A percentile compares a stretch with the other conserved stretches of the same genome.
Conservation (phyloP, 2,797 vertebrate genomes). For the Brachymystax lenok region DNA sequence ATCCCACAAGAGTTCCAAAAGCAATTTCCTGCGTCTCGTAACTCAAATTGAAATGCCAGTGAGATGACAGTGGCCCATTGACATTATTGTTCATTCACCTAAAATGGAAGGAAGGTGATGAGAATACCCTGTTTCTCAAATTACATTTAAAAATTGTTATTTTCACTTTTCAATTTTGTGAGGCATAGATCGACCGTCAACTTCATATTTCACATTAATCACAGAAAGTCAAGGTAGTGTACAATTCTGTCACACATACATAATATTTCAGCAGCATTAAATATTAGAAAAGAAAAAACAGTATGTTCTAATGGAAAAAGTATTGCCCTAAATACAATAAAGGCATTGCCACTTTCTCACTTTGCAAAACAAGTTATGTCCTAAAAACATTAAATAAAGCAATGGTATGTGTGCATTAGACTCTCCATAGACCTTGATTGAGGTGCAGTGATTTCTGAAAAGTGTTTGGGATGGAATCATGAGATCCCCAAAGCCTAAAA, state of each 20-base stretch:
- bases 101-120: conserved; percentile 38
- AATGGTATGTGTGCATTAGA: not conserved
- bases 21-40: conserved; percentile 64
- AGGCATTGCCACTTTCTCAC: not conserved
- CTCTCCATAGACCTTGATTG: not conserved
- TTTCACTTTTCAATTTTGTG: conserved; percentile 54
- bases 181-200: conserved; percentile 53
- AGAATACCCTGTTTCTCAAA: conserved; percentile 46
- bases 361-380: not conserved
- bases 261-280: conserved; percentile 54
- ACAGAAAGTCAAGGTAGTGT: conserved; percentile 47
- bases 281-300: not conserved
- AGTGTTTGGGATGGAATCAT: not conserved
- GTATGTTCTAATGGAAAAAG: not conserved
- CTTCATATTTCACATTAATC: conserved; percentile 65
- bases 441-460: not conserved
- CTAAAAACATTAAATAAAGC: not conserved
- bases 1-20: conserved; percentile 46
- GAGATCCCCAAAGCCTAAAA: not conserved
- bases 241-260: conserved; percentile 63
- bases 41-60: conserved; percentile 70
- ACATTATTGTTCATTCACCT: conserved; percentile 46
- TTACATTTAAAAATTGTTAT: conserved; percentile 60
- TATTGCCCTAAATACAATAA: not conserved
- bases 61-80: conserved; percentile 60